Base-by-base conservation (phyloP, 1,140 invertebrate species). In the Cydia strobilella region DNA sequence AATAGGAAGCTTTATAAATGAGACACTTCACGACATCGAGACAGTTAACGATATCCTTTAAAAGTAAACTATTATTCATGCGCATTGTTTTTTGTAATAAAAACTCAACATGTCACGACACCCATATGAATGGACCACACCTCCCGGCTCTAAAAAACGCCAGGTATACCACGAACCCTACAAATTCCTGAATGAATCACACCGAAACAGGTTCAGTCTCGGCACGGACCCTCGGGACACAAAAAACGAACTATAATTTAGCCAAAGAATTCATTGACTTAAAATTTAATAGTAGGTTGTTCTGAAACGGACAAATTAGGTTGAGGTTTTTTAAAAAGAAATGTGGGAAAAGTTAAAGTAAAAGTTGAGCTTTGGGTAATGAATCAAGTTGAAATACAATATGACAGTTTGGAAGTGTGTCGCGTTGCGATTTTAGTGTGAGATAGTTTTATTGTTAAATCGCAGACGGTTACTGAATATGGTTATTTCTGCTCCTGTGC, bases 301-400 rank as follows among this genome's bases (percentile, higher is more conserved):
- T 15, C 31, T 6, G 65, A 69, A 31, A 31, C 3, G 12, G 15
- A 66, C 63, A 66, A 69, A 69, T 69, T 69, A 69, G 31, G 65
- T 12, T 69, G 65, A 66, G n/a, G n/a, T 31, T 69, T 59, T 59
- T 23, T 18, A 39, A 18, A 69, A 69, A 69, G 31, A 69, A 69
- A 69, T 69, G 65, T 69, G 65, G 65, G 65, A 69, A 69, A 31
- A 18, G 31, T 69, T 69, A 15, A 35, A 23, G 65, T 69, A 69
- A 69, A 69, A 69, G 31, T 35, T 69, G 27, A 59, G 54, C 54
- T 59, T 59, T 59, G 51, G n/a, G 54, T 59, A 23, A 35, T 69
- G 42, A 69, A 69, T 69, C 65, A 69, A 42, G 31, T 69, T 69
- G 65, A 69, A 69, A 35, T 35, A 69, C 65, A 69, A 69, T 69